These are phyloP conservation scores for Enteromius trimaculatus DNA, from an alignment of 2,797 vertebrate species.

Conservation along the genomic window DNA sequence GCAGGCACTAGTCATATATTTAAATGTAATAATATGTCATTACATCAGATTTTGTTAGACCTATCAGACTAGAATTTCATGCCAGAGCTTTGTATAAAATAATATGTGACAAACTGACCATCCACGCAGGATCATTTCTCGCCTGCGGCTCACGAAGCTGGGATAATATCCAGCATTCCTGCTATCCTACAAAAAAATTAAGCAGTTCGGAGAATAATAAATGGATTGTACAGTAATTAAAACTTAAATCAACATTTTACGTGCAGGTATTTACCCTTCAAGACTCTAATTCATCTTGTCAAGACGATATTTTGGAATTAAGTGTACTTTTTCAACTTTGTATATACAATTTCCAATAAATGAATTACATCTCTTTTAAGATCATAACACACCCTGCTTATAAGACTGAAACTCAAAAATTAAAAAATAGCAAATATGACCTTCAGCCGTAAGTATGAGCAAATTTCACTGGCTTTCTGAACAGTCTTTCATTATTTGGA, in stretches of 20 bases:
- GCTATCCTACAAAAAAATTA: not conserved
- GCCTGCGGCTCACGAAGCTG: not conserved
- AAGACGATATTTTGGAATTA: not conserved
- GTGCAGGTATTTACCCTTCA: not conserved
- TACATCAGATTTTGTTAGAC: too few relatives aligned
- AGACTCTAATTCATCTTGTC: not conserved
- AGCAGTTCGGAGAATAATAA: not conserved
- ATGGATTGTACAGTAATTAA: not conserved
- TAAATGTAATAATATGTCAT: too few relatives aligned
- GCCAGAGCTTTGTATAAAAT: not conserved
- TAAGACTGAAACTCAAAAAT: not conserved
- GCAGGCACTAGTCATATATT: not conserved
- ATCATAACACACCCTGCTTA: not conserved
- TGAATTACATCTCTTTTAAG: not conserved
- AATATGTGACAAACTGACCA: not conserved
- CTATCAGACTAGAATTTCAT: not conserved
- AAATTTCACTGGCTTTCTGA: not conserved
- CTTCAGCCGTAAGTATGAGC: not conserved
- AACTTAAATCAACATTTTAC: not conserved
- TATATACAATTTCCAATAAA: not conserved
- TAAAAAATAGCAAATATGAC: not conserved
- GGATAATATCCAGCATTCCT: not conserved
- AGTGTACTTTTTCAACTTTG: not conserved
- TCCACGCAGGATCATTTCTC: not conserved
- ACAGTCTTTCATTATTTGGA: conserved; percentile 23